Conservation (phyloP, 2,113 vertebrate genomes). For the Chrysochloris asiatica region DNA sequence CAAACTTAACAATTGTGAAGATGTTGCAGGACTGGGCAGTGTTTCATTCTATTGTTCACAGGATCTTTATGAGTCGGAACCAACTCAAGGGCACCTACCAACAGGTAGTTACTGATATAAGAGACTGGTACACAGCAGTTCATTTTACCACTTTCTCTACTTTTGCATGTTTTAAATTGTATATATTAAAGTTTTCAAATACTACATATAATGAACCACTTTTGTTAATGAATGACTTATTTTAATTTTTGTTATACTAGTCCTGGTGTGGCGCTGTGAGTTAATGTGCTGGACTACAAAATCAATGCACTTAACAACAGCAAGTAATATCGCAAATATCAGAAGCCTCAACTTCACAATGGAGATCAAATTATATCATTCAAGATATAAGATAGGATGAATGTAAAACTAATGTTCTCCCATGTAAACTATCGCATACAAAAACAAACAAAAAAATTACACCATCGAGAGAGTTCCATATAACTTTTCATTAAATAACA, state of each 20-base stretch:
- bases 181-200: slow-evolving; percentile 20
- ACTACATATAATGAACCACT: background rate
- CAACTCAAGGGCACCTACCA: no score
- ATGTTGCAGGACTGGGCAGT: no score
- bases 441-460: no score
- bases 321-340: slow-evolving; percentile 33
- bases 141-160: background rate
- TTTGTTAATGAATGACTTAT: background rate
- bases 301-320: no score
- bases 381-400: no score
- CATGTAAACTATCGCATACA: no score
- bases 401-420: no score
- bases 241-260: background rate
- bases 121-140: background rate
- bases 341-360: slow-evolving; percentile 31
- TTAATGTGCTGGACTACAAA: no score
- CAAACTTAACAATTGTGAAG: no score
- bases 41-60: no score
- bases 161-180: background rate
- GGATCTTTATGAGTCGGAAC: no score
- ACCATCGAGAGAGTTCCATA: slow-evolving; percentile 29
- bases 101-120: background rate
- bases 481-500: slow-evolving; percentile 1
- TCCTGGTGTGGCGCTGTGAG: no score
- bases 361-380: background rate